Base-by-base conservation (phyloP, 2,888 invertebrate species). In the Lucinisca nassula region DNA sequence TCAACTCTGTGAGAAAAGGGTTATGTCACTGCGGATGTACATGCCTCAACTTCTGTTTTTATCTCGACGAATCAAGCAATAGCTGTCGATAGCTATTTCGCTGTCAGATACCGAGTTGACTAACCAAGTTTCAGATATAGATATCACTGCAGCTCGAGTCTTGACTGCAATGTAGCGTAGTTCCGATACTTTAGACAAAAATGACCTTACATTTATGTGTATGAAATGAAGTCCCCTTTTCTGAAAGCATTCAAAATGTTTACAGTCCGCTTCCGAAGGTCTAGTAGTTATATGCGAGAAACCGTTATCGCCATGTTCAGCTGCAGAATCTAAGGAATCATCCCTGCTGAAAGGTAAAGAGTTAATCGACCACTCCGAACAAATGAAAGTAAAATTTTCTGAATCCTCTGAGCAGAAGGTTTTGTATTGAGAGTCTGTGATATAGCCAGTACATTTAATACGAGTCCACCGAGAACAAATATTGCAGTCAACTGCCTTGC, bases 361-460 rank as follows among this genome's bases (percentile, higher is more conserved):
- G 45, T 24, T 24, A 24, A 27, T n/a, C 27, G 27, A 27, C 8
- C 24, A 24, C 27, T 58, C n/a, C n/a, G 27, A 58, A 58, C 27
- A 27, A n/a, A 58, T 24, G n/a, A 58, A 58, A 8, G 27, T 14
- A n/a, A 58, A 58, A 14, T 8, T 58, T 8, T 45, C 45, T 12
- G 45, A 45, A 17, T 27, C 61, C 24, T 58, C 12, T n/a, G 24
- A 58, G n/a, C 61, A 24, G n/a, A 27, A 10, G 27, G 8, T n/a
- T 8, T 24, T 58, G n/a, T 58, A 58, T 24, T n/a, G 24, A 24
- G 61, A 24, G n/a, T 58, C 61, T 10, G n/a, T 24, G 8, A 58
- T 58, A 58, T 58, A 58, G 61, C 27, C 61, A 8, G 61, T 58
- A 27, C 61, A 58, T n/a, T 58, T 58, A 58, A 58, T 58, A 58